Conservation (phyloP, 2,888 invertebrate genomes). For the Pocota personata region DNA sequence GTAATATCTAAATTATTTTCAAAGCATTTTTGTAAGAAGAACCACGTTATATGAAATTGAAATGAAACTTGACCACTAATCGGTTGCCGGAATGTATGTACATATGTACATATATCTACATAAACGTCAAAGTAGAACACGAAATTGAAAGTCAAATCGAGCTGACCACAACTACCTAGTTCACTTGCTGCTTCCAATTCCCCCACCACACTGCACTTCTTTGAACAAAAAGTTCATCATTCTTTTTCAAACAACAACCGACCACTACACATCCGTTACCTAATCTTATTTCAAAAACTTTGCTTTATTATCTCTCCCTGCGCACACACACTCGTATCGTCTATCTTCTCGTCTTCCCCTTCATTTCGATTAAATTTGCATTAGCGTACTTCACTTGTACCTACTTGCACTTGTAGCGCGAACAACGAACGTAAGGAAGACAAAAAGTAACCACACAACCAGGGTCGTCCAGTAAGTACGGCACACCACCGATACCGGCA, state of each 20-base stretch:
- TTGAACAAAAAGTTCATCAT: constrained; percentile 15
- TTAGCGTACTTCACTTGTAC: constrained; percentile 44
- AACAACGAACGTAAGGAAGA: constrained; percentile 1
- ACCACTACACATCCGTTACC: constrained; percentile 52
- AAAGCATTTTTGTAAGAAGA: neutral
- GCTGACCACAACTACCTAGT: constrained; percentile 18
- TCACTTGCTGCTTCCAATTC: constrained; percentile 7
- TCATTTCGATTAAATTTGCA: constrained; percentile 50
- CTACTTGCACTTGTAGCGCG: constrained; percentile 57
- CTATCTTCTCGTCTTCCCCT: neutral
- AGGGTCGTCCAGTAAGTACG: constrained; percentile 40
- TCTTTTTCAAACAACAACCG: constrained; percentile 1
- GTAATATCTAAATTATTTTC: neutral
- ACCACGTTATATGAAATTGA: neutral
- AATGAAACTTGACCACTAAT: neutral
- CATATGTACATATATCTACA: neutral
- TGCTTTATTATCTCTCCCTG: neutral
- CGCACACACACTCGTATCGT: neutral
- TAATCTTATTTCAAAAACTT: constrained; percentile 53
- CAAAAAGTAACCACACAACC: constrained; percentile 1
- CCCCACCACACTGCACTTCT: neutral
- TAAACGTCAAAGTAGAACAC: constrained; percentile 20
- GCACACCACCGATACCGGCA: constrained; percentile 42
- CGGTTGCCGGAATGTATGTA: neutral
- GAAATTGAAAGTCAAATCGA: constrained; percentile 49